These are phyloP conservation scores for Myotis planiceps DNA, from an alignment of 2,797 vertebrate species.

Conservation along the genomic window DNA sequence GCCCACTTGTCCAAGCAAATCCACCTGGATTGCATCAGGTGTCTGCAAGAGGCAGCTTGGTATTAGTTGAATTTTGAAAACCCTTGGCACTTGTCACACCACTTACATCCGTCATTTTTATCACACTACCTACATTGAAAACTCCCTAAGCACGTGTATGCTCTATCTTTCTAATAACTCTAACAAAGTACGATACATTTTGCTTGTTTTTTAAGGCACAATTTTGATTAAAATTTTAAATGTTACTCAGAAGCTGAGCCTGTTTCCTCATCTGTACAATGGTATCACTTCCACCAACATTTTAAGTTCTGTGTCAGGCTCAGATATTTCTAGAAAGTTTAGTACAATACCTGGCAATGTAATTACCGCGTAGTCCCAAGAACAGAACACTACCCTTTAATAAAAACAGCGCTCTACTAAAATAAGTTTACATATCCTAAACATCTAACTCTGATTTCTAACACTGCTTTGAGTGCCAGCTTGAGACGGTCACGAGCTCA, in stretches of 20 bases:
- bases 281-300: background rate
- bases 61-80: background rate
- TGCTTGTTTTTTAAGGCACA: background rate
- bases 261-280: background rate
- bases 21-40: fast-evolving
- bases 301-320: background rate
- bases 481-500: background rate
- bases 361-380: background rate
- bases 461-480: background rate
- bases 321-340: background rate
- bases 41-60: background rate
- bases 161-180: background rate
- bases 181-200: background rate
- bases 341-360: background rate
- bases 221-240: background rate
- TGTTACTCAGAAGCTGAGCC: background rate
- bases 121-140: background rate
- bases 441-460: background rate
- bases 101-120: background rate
- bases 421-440: background rate
- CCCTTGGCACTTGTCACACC: background rate
- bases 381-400: background rate
- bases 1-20: too few species aligned
- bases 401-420: background rate
- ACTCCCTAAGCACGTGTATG: background rate